A percentile compares a stretch with the other conserved stretches of the same genome.
Conservation (phyloP, 2,888 invertebrate species). For the Muschampia plurimacula region DNA sequence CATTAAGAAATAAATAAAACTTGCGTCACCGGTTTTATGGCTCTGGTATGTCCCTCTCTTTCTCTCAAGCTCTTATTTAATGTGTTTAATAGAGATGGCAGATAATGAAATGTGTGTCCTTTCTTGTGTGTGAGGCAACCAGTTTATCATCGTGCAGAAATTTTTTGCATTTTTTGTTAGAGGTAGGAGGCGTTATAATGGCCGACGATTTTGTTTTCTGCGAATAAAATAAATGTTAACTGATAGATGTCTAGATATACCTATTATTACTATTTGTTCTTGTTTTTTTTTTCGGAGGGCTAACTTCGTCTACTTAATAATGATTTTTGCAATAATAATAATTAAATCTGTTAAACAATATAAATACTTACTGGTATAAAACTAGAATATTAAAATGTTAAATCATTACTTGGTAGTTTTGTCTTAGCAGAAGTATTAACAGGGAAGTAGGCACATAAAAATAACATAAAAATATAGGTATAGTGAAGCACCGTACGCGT, state of each 20-base stretch:
- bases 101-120: constrained; percentile 61
- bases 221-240: constrained; percentile 51
- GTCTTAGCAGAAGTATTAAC: no score
- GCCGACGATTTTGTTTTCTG: constrained; percentile 67
- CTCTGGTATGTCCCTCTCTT: constrained; percentile 53
- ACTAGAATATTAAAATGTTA: no score
- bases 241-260: background rate
- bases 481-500: no score
- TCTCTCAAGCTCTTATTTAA: constrained; percentile 23
- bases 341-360: no score
- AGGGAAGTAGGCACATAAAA: no score
- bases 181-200: constrained; percentile 65
- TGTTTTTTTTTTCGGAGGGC: no score
- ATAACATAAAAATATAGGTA: no score
- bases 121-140: constrained; percentile 65
- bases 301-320: no score
- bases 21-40: constrained; percentile 65
- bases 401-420: no score
- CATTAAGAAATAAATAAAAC: constrained; percentile 82
- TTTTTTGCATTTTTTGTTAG: constrained; percentile 58
- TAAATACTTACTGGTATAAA: no score
- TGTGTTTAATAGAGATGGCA: constrained; percentile 53
- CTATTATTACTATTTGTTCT: no score
- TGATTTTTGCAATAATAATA: no score
- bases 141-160: constrained; percentile 77